phyloP scores from a whole-genome alignment of 1,140 invertebrate genomes.

The Scaptodrosophila lebanonensis region DNA sequence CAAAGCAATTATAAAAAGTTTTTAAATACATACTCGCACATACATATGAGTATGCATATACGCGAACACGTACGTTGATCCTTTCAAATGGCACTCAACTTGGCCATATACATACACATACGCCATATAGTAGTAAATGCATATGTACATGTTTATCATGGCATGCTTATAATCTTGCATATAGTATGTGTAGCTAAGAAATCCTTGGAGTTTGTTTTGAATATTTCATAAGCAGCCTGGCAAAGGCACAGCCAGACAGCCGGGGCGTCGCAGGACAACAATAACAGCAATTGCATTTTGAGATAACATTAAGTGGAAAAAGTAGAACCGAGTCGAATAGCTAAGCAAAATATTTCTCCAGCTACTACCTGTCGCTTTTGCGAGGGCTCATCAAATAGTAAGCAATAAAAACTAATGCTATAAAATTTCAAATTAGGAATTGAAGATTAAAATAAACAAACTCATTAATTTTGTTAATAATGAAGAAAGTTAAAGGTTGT shows the following conservation, averaged over 20 bases:
- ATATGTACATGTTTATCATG: too few relatives aligned
- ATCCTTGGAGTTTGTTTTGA: slow-evolving; percentile 47
- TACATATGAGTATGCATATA: too few relatives aligned
- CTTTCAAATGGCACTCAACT: not conserved
- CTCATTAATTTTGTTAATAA: too few relatives aligned
- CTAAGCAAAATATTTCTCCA: slow-evolving; percentile 25
- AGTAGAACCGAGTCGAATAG: not conserved
- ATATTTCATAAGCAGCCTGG: slow-evolving; percentile 63
- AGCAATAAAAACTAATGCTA: too few relatives aligned
- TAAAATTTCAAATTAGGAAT: too few relatives aligned
- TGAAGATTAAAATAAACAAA: too few relatives aligned
- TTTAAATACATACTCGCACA: too few relatives aligned
- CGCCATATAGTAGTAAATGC: slow-evolving; percentile 15
- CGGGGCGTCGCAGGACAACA: slow-evolving; percentile 23
- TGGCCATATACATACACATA: slow-evolving; percentile 31
- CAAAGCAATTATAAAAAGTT: slow-evolving; percentile 14
- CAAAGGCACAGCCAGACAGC: slow-evolving; percentile 27
- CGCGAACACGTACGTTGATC: too few relatives aligned
- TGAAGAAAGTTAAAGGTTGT: too few relatives aligned
- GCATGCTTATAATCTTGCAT: too few relatives aligned
- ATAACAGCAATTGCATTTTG: slow-evolving; percentile 32
- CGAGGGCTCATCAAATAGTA: too few relatives aligned
- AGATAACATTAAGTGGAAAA: slow-evolving; percentile 19
- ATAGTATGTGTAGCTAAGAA: not conserved
- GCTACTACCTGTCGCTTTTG: slow-evolving; percentile 39